These are phyloP conservation scores for Isaurus tuberculatus DNA, from an alignment of 92 coral and sea anemone species.

Conservation along the genomic window DNA sequence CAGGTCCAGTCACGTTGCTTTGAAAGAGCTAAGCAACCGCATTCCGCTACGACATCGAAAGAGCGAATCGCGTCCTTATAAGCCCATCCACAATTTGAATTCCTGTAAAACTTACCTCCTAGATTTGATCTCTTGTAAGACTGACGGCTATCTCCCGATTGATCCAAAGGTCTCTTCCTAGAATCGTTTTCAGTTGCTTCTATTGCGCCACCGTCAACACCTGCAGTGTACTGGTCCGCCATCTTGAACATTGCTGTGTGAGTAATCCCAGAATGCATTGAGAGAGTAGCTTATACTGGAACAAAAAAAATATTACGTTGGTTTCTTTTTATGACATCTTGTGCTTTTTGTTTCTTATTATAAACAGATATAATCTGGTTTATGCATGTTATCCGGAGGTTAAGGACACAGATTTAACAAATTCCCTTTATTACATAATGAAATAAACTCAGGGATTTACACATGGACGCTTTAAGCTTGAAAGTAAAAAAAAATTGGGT, in stretches of 20 bases:
- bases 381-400: neutral
- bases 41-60: conserved; percentile 37
- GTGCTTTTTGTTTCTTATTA: neutral
- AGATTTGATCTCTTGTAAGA: conserved; percentile 93
- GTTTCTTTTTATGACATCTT: neutral
- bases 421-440: neutral
- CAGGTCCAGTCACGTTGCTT: conserved; percentile 43
- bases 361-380: conserved; percentile 22
- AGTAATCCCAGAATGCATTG: conserved; percentile 68
- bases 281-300: conserved; percentile 40
- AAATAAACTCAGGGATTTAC: neutral
- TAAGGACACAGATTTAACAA: conserved; percentile 7
- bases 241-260: conserved; percentile 84
- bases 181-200: conserved; percentile 89
- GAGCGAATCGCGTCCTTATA: neutral
- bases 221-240: conserved; percentile 89
- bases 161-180: conserved; percentile 93
- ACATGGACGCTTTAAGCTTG: conserved; percentile 25
- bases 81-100: neutral
- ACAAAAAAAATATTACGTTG: neutral
- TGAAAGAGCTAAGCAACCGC: conserved; percentile 45
- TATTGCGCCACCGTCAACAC: conserved; percentile 76
- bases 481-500: conserved; percentile 1
- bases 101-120: conserved; percentile 76
- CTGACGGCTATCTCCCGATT: conserved; percentile 80